Evolutionary conservation across 2,797 vertebrate species (phyloP).

Genomic region (Balearica regulorum): DNA sequence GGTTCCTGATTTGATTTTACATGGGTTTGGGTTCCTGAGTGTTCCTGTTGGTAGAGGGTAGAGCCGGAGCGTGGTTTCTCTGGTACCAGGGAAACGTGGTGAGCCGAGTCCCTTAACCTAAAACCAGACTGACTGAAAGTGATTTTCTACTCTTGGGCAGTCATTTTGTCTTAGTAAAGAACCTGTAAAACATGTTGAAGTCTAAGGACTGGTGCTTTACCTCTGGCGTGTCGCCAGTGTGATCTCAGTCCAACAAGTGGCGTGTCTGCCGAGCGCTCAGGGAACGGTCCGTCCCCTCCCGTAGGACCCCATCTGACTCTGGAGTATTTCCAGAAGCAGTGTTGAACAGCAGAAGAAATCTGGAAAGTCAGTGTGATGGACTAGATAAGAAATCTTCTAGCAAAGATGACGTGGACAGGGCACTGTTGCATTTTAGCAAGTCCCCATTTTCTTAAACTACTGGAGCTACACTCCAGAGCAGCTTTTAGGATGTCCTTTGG

Average conservation of each 20-base stretch:
- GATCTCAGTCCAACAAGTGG: neutral
- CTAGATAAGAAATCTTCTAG: neutral
- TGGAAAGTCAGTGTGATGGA: neutral
- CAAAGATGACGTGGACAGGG: neutral
- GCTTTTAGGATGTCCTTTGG: neutral
- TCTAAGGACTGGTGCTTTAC: neutral
- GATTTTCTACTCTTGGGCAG: neutral
- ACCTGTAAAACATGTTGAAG: neutral
- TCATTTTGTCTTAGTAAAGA: neutral
- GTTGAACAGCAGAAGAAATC: neutral
- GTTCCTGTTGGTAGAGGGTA: neutral
- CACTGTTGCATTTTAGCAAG: neutral
- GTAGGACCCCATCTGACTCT: neutral
- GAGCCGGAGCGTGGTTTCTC: neutral
- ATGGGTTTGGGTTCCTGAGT: neutral
- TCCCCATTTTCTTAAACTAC: neutral
- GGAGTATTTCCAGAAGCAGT: neutral
- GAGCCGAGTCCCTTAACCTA: neutral
- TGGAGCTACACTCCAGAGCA: neutral
- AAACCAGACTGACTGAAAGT: neutral
- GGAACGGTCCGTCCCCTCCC: neutral
- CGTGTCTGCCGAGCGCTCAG: neutral
- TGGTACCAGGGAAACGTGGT: neutral
- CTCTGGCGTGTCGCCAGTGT: accelerated
- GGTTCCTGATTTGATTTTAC: neutral